Evolutionary conservation across 1,140 invertebrate species (phyloP).

Genomic region (Holotrichia oblita): DNA sequence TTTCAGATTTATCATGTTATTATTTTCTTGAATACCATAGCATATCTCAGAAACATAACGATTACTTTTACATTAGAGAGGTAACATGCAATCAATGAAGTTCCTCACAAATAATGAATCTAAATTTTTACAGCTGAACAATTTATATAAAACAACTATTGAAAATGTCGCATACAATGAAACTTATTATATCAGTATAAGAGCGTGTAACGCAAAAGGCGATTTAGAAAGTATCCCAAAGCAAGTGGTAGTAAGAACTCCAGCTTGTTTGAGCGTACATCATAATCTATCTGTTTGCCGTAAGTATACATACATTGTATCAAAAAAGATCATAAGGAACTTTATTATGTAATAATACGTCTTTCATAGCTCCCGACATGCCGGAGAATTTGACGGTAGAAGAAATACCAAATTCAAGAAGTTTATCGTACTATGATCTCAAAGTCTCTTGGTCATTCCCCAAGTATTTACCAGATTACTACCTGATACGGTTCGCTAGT

Average conservation of each 20-base stretch:
- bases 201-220: not conserved
- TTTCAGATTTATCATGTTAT: slow-evolving; percentile 38
- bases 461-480: slow-evolving; percentile 59
- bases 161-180: not conserved
- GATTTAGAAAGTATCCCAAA: slow-evolving; percentile 45
- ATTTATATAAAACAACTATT: not conserved
- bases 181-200: slow-evolving; percentile 18
- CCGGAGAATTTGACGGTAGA: slow-evolving; percentile 52
- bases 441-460: slow-evolving; percentile 59
- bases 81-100: not conserved
- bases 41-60: not conserved
- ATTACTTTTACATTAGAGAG: not conserved
- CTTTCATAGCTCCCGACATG: slow-evolving; percentile 56
- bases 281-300: slow-evolving; percentile 58
- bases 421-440: slow-evolving; percentile 53
- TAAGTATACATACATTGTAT: slow-evolving; percentile 51
- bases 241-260: slow-evolving; percentile 53
- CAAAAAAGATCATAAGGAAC: too few species aligned
- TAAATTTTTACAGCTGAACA: not conserved
- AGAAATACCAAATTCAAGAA: slow-evolving; percentile 47
- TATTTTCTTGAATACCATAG: not conserved
- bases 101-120: too few species aligned
- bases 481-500: slow-evolving; percentile 45
- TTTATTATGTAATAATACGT: slow-evolving; percentile 19
- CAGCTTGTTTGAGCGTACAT: slow-evolving; percentile 58